Conservation (phyloP, 2,797 vertebrate genomes). For the Scomberomorus guttatus region DNA sequence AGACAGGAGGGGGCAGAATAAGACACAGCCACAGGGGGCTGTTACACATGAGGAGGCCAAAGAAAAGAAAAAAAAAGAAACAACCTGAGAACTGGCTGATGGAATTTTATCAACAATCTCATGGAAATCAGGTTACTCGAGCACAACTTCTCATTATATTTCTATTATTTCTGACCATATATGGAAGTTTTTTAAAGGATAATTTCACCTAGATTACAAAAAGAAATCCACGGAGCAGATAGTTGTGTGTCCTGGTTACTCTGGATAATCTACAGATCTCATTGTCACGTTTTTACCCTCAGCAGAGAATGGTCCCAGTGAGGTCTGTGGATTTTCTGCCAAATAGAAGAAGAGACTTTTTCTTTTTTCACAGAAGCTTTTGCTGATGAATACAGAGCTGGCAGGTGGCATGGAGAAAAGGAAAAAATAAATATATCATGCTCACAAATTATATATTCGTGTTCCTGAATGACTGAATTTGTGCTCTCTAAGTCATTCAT, state of each 20-base stretch:
- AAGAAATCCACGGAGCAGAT: background rate
- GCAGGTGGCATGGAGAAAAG: background rate
- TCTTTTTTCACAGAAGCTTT: too few species aligned
- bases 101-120: background rate
- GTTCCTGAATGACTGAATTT: too few species aligned
- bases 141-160: background rate
- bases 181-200: slow-evolving; percentile 11
- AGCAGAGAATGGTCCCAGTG: background rate
- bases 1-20: slow-evolving; percentile 40
- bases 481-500: too few species aligned
- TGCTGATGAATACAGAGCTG: background rate
- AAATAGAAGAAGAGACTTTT: too few species aligned
- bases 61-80: background rate
- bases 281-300: background rate
- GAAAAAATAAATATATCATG: too few species aligned
- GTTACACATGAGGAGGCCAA: background rate
- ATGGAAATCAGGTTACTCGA: background rate
- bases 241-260: background rate
- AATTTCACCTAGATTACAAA: background rate
- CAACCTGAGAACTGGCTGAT: background rate
- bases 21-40: background rate
- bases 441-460: too few species aligned
- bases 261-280: background rate
- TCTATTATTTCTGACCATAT: slow-evolving; percentile 23
- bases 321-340: background rate